Evolutionary conservation across 2,113 vertebrate genomes (phyloP).

Genomic region (Aphelocoma coerulescens): DNA sequence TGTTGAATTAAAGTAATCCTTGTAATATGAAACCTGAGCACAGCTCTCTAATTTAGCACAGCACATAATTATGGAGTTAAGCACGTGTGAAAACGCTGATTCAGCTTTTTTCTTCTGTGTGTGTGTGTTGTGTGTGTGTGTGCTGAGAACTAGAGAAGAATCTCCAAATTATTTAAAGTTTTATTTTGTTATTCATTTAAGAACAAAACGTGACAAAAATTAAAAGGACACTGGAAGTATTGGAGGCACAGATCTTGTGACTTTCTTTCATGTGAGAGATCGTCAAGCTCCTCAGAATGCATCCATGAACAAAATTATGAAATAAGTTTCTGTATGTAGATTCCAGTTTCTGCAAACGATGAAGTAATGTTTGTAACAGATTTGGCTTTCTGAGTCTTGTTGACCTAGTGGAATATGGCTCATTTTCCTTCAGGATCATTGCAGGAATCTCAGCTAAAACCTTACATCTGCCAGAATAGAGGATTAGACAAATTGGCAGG

Average conservation of each 20-base stretch:
- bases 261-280: background rate
- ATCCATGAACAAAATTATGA: background rate
- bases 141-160: background rate
- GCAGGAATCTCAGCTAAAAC: constrained; percentile 24
- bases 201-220: background rate
- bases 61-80: constrained; percentile 22
- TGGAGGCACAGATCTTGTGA: background rate
- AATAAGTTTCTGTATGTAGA: background rate
- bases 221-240: background rate
- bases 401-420: background rate
- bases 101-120: constrained; percentile 6
- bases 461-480: constrained; percentile 41
- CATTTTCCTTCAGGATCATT: constrained; percentile 6
- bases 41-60: constrained; percentile 42
- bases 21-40: constrained; percentile 38
- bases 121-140: background rate
- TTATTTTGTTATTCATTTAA: background rate
- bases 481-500: constrained; percentile 63
- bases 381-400: background rate
- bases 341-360: background rate
- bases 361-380: background rate
- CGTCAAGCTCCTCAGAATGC: background rate
- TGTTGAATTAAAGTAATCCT: constrained; percentile 40
- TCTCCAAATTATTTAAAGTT: background rate
- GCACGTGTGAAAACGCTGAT: constrained; percentile 57